Evolutionary conservation across 2,113 vertebrate species (phyloP).

Genomic region (Mirza zaza): DNA sequence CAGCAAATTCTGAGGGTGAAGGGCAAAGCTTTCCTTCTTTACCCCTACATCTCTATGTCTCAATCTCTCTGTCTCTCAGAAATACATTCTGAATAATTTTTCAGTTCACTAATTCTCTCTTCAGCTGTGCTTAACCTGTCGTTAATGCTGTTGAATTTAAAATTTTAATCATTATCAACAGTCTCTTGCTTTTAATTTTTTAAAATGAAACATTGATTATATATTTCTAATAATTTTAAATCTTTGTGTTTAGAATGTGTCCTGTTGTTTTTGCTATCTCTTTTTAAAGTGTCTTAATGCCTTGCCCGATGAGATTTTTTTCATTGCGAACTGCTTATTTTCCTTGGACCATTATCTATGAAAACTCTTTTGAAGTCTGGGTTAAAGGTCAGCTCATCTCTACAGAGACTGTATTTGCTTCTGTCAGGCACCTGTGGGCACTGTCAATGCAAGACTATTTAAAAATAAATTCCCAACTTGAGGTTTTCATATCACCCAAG

Average conservation of each 20-base stretch:
- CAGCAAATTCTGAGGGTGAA: not conserved
- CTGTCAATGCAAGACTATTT: not conserved
- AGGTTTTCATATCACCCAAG: not conserved
- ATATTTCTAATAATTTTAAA: not conserved
- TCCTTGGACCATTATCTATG: not conserved
- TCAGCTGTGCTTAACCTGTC: not conserved
- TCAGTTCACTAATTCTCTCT: not conserved
- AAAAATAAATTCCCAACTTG: not conserved
- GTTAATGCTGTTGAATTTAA: not conserved
- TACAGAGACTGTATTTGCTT: not conserved
- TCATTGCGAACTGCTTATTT: not conserved
- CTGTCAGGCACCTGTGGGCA: not conserved
- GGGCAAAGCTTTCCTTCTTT: not conserved
- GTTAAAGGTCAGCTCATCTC: not conserved
- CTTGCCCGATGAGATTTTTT: not conserved
- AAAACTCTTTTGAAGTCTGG: not conserved
- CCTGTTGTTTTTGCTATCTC: not conserved
- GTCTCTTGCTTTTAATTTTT: not conserved
- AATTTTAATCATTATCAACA: not conserved
- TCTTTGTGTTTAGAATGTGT: not conserved
- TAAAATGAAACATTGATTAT: not conserved
- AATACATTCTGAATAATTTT: not conserved
- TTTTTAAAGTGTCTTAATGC: not conserved
- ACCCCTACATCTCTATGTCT: not conserved
- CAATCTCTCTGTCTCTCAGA: not conserved